Evolutionary conservation across 2,113 vertebrate species (phyloP), one percentile per base, ranked within the genome.

Genomic region (Sylvia atricapilla): DNA sequence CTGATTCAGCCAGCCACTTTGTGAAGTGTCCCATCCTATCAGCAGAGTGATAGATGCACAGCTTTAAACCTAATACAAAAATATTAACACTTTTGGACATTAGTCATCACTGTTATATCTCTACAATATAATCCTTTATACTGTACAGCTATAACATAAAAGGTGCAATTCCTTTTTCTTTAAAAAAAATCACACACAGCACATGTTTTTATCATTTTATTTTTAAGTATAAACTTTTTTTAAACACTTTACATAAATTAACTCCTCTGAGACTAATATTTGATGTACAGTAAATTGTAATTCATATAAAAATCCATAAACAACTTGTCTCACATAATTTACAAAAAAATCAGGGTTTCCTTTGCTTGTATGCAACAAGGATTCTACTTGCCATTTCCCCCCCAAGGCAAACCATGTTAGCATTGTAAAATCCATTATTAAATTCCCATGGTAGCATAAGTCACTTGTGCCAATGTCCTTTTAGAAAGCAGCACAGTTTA

Each of bases 181-280:
- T 95, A 92, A 98, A 98, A 90, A 98, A 98, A 98, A 98, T 97
- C 97, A 98, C 98, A 98, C 98, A 95, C 97, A 97, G 98, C 98
- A 98, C 98, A 97, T 98, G 96, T 98, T 98, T 98, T 98, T 98
- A 98, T 98, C 90, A 63, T 98, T 99, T 99, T 99, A 98, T 98
- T 98, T 98, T 99, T 99, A 98, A 97, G 98, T 99, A 99, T 99
- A 99, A 99, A 98, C 97, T 98, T 98, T 98, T 98, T 97, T 98
- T 98, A 98, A 98, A 99, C 99, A 99, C 99, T 99, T 99, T 99
- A 99, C 99, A 99, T 99, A 99, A 99, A 99, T 99, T 99, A 99
- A 99, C 99, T 99, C 98, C 98, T 99, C 99, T 99, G 99, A 99
- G 99, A 99, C 99, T 99, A 99, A 99, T 99, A 99, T 99, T 98